Evolutionary conservation across 1,140 invertebrate genomes (phyloP).

Genomic region (Oncopodura yosiiana): DNA sequence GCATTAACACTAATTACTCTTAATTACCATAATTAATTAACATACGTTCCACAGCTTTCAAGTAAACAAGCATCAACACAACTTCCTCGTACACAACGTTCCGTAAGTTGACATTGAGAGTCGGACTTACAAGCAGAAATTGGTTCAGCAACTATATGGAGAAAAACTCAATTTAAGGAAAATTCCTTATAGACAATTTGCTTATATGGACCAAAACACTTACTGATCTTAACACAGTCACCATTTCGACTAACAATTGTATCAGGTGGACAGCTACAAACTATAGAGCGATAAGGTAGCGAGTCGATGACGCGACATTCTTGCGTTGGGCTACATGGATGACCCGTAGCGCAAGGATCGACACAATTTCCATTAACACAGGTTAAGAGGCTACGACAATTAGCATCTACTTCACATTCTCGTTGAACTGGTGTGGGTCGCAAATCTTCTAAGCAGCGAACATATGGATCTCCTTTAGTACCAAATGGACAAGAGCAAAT

Average conservation of each 20-base stretch:
- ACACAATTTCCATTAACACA: conserved; percentile 66
- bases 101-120: conserved; percentile 57
- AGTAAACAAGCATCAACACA: conserved; percentile 68
- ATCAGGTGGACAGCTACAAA: conserved; percentile 68
- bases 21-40: conserved; percentile 47
- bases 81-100: conserved; percentile 61
- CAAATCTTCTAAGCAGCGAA: conserved; percentile 49
- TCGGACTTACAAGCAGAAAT: conserved; percentile 43
- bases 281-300: conserved; percentile 63
- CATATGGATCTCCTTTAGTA: conserved; percentile 65
- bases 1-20: neutral
- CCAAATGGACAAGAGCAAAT: conserved; percentile 65
- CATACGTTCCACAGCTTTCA: conserved; percentile 66
- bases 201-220: neutral
- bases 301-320: conserved; percentile 67
- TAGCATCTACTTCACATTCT: conserved; percentile 61
- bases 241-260: conserved; percentile 53
- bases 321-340: conserved; percentile 61
- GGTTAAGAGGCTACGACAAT: conserved; percentile 60
- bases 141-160: conserved; percentile 3
- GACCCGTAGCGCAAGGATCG: conserved; percentile 59
- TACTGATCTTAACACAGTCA: conserved; percentile 52
- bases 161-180: no score
- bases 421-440: conserved; percentile 39
- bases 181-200: neutral